Conservation (phyloP, 2,888 invertebrate species). For the Altica lythri region DNA sequence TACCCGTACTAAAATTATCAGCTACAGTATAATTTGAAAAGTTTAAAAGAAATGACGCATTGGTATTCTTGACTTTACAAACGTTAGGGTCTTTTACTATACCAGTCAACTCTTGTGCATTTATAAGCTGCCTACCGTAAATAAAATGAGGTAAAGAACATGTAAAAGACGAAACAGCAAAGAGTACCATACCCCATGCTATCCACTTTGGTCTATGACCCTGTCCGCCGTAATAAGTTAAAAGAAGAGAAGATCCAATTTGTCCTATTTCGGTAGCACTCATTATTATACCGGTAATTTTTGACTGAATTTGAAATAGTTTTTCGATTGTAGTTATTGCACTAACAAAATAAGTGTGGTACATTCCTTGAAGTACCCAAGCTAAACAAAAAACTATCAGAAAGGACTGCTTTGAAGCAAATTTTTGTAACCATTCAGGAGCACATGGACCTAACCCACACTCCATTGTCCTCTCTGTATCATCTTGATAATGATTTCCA, state of each 20-base stretch:
- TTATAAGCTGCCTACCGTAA: conserved; percentile 75
- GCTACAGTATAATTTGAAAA: conserved; percentile 14
- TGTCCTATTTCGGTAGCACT: conserved; percentile 93
- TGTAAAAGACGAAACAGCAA: conserved; percentile 83
- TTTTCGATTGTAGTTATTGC: conserved; percentile 93
- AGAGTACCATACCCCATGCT: conserved; percentile 87
- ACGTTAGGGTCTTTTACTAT: conserved; percentile 56
- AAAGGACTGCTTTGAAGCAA: conserved; percentile 87
- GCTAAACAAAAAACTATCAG: conserved; percentile 86
- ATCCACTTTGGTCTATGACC: conserved; percentile 94
- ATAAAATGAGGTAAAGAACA: conserved; percentile 88
- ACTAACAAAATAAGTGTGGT: conserved; percentile 91
- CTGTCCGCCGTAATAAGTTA: conserved; percentile 89
- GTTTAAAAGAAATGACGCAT: conserved; percentile 19
- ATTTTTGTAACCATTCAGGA: conserved; percentile 74
- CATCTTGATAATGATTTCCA: conserved; percentile 52
- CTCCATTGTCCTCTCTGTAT: conserved; percentile 55
- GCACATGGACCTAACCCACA: conserved; percentile 83
- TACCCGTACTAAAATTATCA: conserved; percentile 23
- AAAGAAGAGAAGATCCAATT: conserved; percentile 83
- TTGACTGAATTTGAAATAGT: conserved; percentile 88
- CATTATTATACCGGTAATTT: conserved; percentile 86
- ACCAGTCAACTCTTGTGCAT: conserved; percentile 59
- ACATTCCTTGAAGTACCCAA: conserved; percentile 89
- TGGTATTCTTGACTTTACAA: conserved; percentile 46